Percentiles rank a stretch among this genome's conserved stretches.
These are phyloP conservation scores for Chloropsis cyanopogon DNA, from an alignment of 2,113 vertebrate genomes.

Conservation along the genomic window DNA sequence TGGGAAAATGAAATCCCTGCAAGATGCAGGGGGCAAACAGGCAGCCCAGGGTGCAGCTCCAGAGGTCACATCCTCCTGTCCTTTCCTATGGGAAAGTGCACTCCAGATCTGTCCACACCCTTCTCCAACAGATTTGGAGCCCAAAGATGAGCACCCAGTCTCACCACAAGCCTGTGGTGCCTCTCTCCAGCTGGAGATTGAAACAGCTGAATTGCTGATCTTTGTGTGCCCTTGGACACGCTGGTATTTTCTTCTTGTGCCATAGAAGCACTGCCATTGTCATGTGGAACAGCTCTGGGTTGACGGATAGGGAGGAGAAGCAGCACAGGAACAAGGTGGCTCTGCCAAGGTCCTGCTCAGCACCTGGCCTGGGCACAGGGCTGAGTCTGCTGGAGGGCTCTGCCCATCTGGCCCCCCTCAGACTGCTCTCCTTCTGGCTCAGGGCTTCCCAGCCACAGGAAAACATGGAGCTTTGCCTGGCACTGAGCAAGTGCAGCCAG, in stretches of 20 bases:
- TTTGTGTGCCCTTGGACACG: background rate
- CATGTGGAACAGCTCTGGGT: background rate
- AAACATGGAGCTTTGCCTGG: background rate
- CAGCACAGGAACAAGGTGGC: fast-evolving
- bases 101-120: slow-evolving; percentile 14
- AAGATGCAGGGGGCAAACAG: background rate
- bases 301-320: background rate
- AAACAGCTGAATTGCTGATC: background rate
- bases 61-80: slow-evolving; percentile 37
- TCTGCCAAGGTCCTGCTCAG: background rate
- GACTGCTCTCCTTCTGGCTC: background rate
- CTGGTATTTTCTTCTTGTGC: background rate
- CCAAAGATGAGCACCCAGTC: background rate
- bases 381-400: background rate
- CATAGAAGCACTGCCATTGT: background rate
- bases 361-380: background rate
- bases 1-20: slow-evolving; percentile 25
- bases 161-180: background rate
- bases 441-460: background rate
- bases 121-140: background rate
- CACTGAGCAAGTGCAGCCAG: background rate
- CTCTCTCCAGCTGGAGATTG: background rate
- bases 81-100: slow-evolving; percentile 68
- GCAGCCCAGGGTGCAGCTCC: background rate
- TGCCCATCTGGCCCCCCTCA: background rate